Evolutionary conservation across 2,113 vertebrate genomes (phyloP).

Genomic region (Actenoides hombroni): DNA sequence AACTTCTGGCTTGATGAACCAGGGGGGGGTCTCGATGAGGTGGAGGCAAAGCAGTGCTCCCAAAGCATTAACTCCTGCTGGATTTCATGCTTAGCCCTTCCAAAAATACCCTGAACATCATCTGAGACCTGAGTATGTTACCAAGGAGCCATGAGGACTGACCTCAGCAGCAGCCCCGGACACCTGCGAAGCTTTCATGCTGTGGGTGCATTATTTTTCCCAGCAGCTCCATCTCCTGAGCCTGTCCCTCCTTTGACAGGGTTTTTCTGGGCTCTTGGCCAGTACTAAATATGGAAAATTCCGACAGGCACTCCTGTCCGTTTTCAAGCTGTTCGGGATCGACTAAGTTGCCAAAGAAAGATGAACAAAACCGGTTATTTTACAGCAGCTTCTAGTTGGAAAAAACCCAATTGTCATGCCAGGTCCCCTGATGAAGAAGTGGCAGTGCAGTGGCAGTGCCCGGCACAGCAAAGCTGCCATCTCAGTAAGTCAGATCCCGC

Average conservation of each 20-base stretch:
- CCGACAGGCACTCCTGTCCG: accelerated
- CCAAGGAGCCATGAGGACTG: neutral
- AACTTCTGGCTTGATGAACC: neutral
- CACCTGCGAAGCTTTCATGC: accelerated
- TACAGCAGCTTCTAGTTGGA: neutral
- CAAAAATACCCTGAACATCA: neutral
- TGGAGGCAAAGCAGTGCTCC: neutral
- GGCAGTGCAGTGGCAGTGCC: neutral
- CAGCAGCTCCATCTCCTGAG: neutral
- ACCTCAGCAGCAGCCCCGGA: neutral
- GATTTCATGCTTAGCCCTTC: neutral
- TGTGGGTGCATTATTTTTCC: neutral
- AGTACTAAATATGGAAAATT: conserved; percentile 28
- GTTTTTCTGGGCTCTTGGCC: conserved; percentile 1
- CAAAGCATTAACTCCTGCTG: neutral
- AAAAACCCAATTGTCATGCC: neutral
- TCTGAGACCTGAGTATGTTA: accelerated
- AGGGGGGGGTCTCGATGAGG: neutral
- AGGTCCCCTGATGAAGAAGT: neutral
- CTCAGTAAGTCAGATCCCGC: neutral
- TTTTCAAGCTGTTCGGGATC: neutral
- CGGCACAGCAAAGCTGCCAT: neutral
- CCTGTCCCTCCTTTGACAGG: accelerated
- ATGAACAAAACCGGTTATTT: neutral
- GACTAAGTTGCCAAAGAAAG: neutral